Evolutionary conservation across 2,888 invertebrate genomes (phyloP), one percentile per base, ranked within the genome.

Genomic region (Lasioglossum figueresi): DNA sequence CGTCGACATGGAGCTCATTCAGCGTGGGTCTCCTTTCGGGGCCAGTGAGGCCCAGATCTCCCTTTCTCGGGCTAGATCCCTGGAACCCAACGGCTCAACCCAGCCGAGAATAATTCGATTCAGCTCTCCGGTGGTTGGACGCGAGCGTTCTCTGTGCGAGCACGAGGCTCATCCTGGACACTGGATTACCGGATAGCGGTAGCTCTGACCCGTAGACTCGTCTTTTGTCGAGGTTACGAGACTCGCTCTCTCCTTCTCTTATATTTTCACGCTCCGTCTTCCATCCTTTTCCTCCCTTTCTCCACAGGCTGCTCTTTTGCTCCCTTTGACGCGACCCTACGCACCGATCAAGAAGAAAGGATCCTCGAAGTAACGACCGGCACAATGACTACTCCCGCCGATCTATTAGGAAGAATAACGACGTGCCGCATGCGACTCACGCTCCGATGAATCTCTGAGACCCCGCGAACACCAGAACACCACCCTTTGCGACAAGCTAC

Each of bases 381-480:
- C 84, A 92, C 92, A 92, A 93, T 92, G 87, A 86, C 83, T 82
- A 84, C 91, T 90, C 93, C 91, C 90, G 91, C 91, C 89, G 90
- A 88, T 91, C 94, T 93, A 93, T 94, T 94, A 94, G 92, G 89
- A 89, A 88, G 92, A 92, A 92, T 93, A 92, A 93, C 91, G 91
- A 90, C 84, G 89, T 82, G 90, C 88, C 82, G 77, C 77, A 40
- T 56, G 80, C 87, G 73, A 68, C 83, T 88, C 89, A 85, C 73
- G 84, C 84, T 48, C 78, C 83, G 88, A 63, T 80, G 85, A 23
- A 43, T 45, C 75, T 31, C 59, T 59, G 72, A 82, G 81, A 82
- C 84, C 73, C 78, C 79, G 88, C 76, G 78, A 74, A 76, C 31
- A 23, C 34, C 66, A 52, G 52, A 52, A 8, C 16, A 16, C 8